These are phyloP conservation scores for Gracilinanus agilis DNA, from an alignment of 2,113 vertebrate species.

Conservation along the genomic window DNA sequence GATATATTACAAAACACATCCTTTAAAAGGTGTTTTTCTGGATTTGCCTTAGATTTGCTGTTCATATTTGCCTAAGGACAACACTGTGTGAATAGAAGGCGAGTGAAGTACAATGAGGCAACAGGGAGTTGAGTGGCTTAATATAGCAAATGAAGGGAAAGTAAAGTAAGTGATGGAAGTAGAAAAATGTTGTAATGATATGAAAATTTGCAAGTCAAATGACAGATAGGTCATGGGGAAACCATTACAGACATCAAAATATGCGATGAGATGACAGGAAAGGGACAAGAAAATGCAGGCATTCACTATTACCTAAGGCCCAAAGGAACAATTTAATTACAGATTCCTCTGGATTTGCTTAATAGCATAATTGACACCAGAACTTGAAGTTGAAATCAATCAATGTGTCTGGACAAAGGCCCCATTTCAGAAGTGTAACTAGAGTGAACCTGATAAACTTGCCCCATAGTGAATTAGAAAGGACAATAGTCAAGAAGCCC, in stretches of 20 bases:
- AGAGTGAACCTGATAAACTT: background rate
- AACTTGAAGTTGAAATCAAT: background rate
- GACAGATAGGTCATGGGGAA: constrained; percentile 42
- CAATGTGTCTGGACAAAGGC: background rate
- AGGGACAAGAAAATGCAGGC: background rate
- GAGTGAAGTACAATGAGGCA: constrained; percentile 62
- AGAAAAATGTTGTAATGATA: constrained; percentile 50
- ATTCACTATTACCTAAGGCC: constrained; percentile 2
- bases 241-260: constrained; percentile 23
- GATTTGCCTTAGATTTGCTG: constrained; percentile 67
- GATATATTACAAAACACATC: constrained; percentile 55
- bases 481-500: background rate
- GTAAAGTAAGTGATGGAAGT: constrained; percentile 43
- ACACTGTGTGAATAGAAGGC: constrained; percentile 19
- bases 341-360: constrained; percentile 44
- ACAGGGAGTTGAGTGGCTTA: constrained; percentile 73
- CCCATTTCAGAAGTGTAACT: background rate
- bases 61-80: constrained; percentile 71
- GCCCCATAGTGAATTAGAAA: background rate
- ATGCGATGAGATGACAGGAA: background rate
- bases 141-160: constrained; percentile 68
- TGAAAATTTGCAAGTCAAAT: constrained; percentile 45
- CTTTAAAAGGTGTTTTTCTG: constrained; percentile 55
- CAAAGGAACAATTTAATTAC: constrained; percentile 53
- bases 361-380: constrained; percentile 39